Conservation (phyloP, 1,140 invertebrate genomes). For the Glossosoma conforme region DNA sequence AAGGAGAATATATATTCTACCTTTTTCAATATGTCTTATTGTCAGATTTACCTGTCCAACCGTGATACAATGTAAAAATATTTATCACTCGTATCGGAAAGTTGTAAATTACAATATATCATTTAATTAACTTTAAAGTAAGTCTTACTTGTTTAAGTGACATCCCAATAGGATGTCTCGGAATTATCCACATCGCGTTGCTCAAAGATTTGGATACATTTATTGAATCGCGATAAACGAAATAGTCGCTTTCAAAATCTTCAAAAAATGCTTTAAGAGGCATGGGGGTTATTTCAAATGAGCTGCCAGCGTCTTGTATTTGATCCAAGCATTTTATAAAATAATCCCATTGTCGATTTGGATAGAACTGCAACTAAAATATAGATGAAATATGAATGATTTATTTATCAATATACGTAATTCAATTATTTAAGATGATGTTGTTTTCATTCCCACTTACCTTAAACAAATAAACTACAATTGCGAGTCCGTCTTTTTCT, state of each 20-base stretch:
- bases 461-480: slow-evolving; percentile 49
- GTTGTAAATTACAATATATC: too few species aligned
- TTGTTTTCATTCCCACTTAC: slow-evolving; percentile 33
- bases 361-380: slow-evolving; percentile 9
- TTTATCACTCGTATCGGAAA: too few species aligned
- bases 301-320: slow-evolving; percentile 1
- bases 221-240: slow-evolving; percentile 12
- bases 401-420: not conserved
- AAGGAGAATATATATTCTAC: too few species aligned
- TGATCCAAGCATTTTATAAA: slow-evolving; percentile 4
- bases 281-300: not conserved
- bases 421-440: not conserved
- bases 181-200: slow-evolving; percentile 9
- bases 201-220: not conserved
- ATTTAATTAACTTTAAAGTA: too few species aligned
- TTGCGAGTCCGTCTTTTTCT: slow-evolving; percentile 42
- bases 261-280: not conserved
- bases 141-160: slow-evolving; percentile 14
- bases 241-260: slow-evolving; percentile 12
- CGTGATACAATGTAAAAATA: too few species aligned
- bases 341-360: slow-evolving; percentile 5
- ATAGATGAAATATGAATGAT: not conserved
- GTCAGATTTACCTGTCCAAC: too few species aligned
- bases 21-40: too few species aligned
- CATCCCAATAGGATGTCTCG: slow-evolving; percentile 10